phyloP scores from a whole-genome alignment of 2,888 invertebrate species.

The Eucriotettix oculatus region DNA sequence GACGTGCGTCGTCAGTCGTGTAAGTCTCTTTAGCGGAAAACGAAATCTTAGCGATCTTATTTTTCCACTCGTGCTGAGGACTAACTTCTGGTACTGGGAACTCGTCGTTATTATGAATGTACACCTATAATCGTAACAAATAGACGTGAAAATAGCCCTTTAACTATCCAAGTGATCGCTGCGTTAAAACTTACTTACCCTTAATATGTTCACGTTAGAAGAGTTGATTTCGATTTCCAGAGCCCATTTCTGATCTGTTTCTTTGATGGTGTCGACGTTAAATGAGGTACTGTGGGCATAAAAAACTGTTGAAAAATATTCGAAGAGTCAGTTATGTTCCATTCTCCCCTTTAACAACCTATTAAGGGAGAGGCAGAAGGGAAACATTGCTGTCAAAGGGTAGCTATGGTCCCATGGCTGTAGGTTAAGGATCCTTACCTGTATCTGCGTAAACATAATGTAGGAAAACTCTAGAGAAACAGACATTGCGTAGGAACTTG shows the following conservation, averaged over 20 bases:
- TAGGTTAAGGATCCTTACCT: too few species aligned
- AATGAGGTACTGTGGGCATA: neutral
- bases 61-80: conserved; percentile 54
- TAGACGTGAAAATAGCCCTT: neutral
- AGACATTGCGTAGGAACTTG: too few species aligned
- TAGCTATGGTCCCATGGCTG: too few species aligned
- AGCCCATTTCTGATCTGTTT: conserved; percentile 49
- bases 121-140: conserved; percentile 29
- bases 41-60: conserved; percentile 38
- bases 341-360: too few species aligned
- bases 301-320: too few species aligned
- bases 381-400: too few species aligned
- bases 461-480: too few species aligned
- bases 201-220: neutral
- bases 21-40: conserved; percentile 62
- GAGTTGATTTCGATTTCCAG: conserved; percentile 19
- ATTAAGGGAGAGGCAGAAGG: too few species aligned
- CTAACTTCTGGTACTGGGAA: conserved; percentile 49
- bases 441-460: too few species aligned
- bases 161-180: too few species aligned
- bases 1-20: conserved; percentile 55
- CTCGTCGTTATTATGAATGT: conserved; percentile 51
- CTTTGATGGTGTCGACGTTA: conserved; percentile 35
- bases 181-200: too few species aligned
- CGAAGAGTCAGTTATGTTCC: too few species aligned